phyloP scores from a whole-genome alignment of 2,888 invertebrate species.

The Acrobasis consociella region DNA sequence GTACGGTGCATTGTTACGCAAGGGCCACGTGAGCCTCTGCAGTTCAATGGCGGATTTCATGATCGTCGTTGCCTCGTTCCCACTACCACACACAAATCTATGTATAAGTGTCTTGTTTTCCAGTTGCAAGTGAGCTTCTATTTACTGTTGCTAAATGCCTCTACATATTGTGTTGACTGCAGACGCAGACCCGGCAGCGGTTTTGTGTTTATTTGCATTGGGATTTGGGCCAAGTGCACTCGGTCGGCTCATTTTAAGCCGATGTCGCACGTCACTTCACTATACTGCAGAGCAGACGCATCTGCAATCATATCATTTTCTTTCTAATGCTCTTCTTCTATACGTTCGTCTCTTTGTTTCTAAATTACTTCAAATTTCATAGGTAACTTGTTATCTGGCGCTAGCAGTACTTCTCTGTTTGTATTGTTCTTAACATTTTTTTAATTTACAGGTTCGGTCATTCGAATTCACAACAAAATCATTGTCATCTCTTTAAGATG shows the following conservation, averaged over 20 bases:
- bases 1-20: slow-evolving; percentile 24
- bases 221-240: slow-evolving; percentile 76
- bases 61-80: slow-evolving; percentile 53
- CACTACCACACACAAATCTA: slow-evolving; percentile 37
- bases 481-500: too few species aligned
- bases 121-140: slow-evolving; percentile 47
- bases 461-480: too few species aligned
- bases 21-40: slow-evolving; percentile 40
- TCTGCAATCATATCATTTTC: slow-evolving; percentile 17
- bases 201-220: slow-evolving; percentile 68
- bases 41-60: slow-evolving; percentile 49
- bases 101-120: slow-evolving; percentile 38
- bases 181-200: slow-evolving; percentile 52
- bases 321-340: slow-evolving; percentile 20
- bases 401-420: too few species aligned
- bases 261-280: slow-evolving; percentile 32
- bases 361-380: too few species aligned
- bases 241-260: slow-evolving; percentile 60
- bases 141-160: slow-evolving; percentile 54
- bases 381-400: too few species aligned
- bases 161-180: slow-evolving; percentile 43
- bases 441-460: too few species aligned
- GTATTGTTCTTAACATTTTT: too few species aligned
- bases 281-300: slow-evolving; percentile 23
- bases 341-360: too few species aligned